Percentiles rank a stretch among this genome's conserved stretches.
Evolutionary conservation across 2,113 vertebrate species (phyloP).

Genomic region (Ornithorhynchus anatinus): DNA sequence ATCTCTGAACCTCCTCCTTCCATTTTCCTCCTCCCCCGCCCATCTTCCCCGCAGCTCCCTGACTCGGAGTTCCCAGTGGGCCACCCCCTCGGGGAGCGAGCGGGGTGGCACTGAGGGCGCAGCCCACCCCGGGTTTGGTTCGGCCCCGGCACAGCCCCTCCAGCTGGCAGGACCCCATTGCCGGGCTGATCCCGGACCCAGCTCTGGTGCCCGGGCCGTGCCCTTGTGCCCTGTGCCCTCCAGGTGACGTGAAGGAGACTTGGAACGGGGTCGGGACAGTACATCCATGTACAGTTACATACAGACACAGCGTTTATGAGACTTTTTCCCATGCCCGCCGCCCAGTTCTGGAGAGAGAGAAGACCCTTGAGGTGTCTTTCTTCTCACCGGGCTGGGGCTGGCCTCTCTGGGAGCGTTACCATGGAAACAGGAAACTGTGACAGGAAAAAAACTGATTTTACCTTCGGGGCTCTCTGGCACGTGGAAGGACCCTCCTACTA

Average conservation of each 20-base stretch:
- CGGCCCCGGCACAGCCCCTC: too few relatives aligned
- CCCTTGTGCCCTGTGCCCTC: background rate
- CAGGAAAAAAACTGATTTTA: too few relatives aligned
- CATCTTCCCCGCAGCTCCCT: slow-evolving; percentile 15
- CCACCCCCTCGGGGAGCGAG: too few relatives aligned
- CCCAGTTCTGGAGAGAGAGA: background rate
- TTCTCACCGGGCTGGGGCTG: background rate
- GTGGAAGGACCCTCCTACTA: too few relatives aligned
- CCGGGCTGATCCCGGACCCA: background rate
- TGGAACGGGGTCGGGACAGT: too few relatives aligned
- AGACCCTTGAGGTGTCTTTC: background rate
- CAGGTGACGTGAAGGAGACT: background rate
- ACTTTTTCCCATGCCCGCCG: background rate
- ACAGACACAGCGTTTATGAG: too few relatives aligned
- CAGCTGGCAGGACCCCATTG: slow-evolving; percentile 1
- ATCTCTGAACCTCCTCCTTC: rapidly evolving
- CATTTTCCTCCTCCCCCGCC: background rate
- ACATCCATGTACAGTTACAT: too few relatives aligned
- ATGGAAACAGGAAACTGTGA: too few relatives aligned
- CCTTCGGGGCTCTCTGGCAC: too few relatives aligned
- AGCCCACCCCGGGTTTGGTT: slow-evolving; percentile 3
- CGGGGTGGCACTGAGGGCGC: background rate
- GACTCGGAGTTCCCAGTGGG: slow-evolving; percentile 15
- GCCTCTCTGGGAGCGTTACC: background rate
- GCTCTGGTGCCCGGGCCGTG: background rate